Evolutionary conservation across 2,113 vertebrate species (phyloP), one percentile per base, ranked within the genome.

Genomic region (Solenodon paradoxus): DNA sequence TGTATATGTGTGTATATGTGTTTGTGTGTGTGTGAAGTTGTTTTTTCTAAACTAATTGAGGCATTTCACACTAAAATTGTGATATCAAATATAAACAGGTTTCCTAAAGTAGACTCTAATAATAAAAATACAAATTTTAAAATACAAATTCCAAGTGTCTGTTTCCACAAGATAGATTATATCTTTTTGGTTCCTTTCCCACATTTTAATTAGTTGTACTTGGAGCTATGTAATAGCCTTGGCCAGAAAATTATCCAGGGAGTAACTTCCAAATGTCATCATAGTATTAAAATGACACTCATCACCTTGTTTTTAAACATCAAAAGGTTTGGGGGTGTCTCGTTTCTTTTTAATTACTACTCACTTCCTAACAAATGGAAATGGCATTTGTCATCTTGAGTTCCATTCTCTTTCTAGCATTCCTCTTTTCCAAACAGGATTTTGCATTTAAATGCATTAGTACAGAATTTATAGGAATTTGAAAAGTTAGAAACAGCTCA

Each of bases 161-260:
- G 28, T 75, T 97, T 96, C 92, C 40, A 64, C 15, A 97, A 96
- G 49, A 97, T 79, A 88, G 59, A 92, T 84, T 64, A 2, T 66
- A 83, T 45, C 5, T 3, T 97, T 96, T 97, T 96, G 69, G 59
- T 92, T n/a, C 7, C 80, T 88, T 95, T 94, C 78, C 79, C 87
- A 95, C 35, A 90, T 96, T 97, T 96, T 96, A 97, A 97, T 95
- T 94, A 64, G 19, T 96, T 97, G 95, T 97, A 3, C 86, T 97
- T 96, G 49, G 71, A 97, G 47, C 53, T 74, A 9, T 96, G 26
- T 74, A 92, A 83, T 61, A 84, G 69, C 26, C 69, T 66, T 95
- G n/a, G 9, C 15, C 69, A 97, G 83, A 90, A 97, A 94, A 30
- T 2, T 93, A 79, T 28, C n/a, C 28, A 89, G 7, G 72, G 32